These are phyloP conservation scores for Eupithecia exiguata DNA, from an alignment of 2,888 invertebrate genomes.

Conservation along the genomic window DNA sequence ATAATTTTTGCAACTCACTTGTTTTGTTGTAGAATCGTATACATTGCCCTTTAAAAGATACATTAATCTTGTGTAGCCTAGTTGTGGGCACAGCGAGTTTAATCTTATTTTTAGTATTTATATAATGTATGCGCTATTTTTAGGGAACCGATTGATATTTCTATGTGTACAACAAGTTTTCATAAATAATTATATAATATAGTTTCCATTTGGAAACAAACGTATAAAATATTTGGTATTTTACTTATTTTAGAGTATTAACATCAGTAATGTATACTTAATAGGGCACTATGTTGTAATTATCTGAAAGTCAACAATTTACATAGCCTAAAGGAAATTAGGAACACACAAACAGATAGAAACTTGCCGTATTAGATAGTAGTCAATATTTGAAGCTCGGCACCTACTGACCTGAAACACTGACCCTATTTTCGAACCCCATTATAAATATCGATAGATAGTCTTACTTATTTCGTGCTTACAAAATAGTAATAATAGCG, in stretches of 20 bases:
- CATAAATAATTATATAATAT: too few relatives aligned
- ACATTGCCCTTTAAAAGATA: too few relatives aligned
- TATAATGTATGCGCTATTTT: too few relatives aligned
- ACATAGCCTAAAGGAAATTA: conserved; percentile 45
- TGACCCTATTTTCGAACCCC: conserved; percentile 43
- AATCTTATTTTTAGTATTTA: too few relatives aligned
- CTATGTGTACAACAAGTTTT: too few relatives aligned
- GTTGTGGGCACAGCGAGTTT: too few relatives aligned
- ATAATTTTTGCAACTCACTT: too few relatives aligned
- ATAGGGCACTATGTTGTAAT: neutral
- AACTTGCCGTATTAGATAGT: conserved; percentile 25
- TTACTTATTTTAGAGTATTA: too few relatives aligned
- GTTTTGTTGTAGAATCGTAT: too few relatives aligned
- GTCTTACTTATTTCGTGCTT: neutral
- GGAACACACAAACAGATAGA: conserved; percentile 42
- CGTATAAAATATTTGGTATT: neutral
- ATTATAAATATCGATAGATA: conserved; percentile 43
- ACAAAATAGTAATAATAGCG: neutral
- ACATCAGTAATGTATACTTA: too few relatives aligned
- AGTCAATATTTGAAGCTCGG: conserved; percentile 32
- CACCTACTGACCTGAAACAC: conserved; percentile 48
- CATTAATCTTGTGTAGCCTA: too few relatives aligned
- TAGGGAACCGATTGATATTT: too few relatives aligned
- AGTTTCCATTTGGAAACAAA: neutral
- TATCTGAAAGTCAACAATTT: neutral